Base-by-base conservation (phyloP, 2,797 vertebrate genomes). In the Strix occidentalis region DNA sequence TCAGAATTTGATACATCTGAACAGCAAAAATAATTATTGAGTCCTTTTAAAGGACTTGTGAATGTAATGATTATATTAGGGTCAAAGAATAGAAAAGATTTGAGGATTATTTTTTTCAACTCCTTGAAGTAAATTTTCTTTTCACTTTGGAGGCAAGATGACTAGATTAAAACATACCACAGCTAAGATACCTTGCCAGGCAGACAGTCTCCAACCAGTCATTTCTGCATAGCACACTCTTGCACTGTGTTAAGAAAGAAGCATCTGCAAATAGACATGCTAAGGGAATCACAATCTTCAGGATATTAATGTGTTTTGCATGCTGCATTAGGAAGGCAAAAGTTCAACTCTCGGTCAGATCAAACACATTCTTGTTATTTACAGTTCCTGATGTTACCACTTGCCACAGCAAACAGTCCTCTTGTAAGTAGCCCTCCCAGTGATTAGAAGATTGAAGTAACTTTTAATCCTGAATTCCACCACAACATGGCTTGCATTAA, bases 371-470 rank as follows among this genome's bases (percentile, higher is more conserved):
- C 24, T 48, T 82, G 23, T 87, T 96, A 89, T 90, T 95, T 94
- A 92, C 41, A 77, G 51, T 35, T 95, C 84, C 46, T 66, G 43
- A 11, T 33, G 26, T 56, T 95, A 35, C 46, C 60, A 11, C 63
- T 87, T 95, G 41, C 43, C 56, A 90, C 66, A 79, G 75, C 74
- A 96, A 96, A 69, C 9, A 53, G 70, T 53, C 60, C 35, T 75
- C 29, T 66, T 94, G 51, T 77, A 96, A 92, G 51, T 15, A 94
- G 69, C 81, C 35, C 69, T 93, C 86, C 89, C 81, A 97, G 74
- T 60, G 83, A 91, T 90, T 71, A 93, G 91, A 94, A 97, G 96
- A 97, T 93, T 94, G 93, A 93, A 93, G 25, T 35, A 95, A 80
- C 60, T 97, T 96, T 90, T 84, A 97, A 91, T 93, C 89, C 95